Evolutionary conservation across 1,140 invertebrate genomes (phyloP), one percentile per base, ranked within the genome.

Genomic region (Thalassaphorura encarpata): DNA sequence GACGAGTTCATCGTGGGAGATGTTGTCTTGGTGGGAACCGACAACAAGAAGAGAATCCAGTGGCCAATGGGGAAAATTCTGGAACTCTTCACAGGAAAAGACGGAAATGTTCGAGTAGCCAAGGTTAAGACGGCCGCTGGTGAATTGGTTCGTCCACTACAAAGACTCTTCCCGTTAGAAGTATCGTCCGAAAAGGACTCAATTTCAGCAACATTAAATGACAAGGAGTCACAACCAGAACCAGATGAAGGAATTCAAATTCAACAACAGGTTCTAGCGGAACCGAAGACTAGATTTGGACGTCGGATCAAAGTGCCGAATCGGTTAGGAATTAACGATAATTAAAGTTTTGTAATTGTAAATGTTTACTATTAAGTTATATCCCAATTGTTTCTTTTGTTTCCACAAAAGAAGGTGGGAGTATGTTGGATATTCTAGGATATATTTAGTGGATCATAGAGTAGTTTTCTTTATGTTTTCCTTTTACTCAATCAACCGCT

Each of bases 151-250:
- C 18, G 60, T n/a, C 56, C 56, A 45, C 3, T 60, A 6, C 48
- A 60, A 26, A 27, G 53, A 27, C 11, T 62, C 11, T 64, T 58
- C 19, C 52, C 56, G 0, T 19, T 62, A 29, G 53, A 55, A 28
- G 19, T 55, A 2, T 13, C 41, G 13, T 19, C 6, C 18, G 41
- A 6, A 19, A 19, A 42, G 21, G 19, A 42, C 5, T 13, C 13
- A 42, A 19, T 42, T 8, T 6, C 18, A 8, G 41, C 13, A 8
- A 19, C 41, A 19, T 13, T 13, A 19, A 19, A 19, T n/a, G 41
- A 13, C 8, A 5, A n/a, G 6, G 13, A 6, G 6, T 19, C 41
- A 8, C 13, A 42, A 19, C 6, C 18, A 19, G 21, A 42, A 42
- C 13, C 41, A 42, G 13, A 6, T 13, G 6, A 13, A 19, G 41